Percentiles rank a stretch among this genome's conserved stretches.
Evolutionary conservation across 1,140 invertebrate genomes (phyloP).

Genomic region (Sycophila sp.): DNA sequence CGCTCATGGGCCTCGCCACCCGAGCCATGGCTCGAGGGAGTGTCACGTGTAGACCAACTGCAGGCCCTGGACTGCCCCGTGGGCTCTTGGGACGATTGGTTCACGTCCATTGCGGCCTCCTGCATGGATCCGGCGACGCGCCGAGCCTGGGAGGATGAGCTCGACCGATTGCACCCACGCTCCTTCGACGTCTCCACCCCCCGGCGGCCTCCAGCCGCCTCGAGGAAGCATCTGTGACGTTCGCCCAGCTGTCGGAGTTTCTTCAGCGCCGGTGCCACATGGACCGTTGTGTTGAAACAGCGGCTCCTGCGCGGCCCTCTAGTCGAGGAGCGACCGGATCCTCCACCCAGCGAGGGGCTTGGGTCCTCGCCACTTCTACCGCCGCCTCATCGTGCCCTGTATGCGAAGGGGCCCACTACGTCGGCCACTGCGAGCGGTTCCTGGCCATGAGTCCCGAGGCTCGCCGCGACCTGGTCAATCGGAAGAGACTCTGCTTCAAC

Average conservation of each 20-base stretch:
- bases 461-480: not conserved
- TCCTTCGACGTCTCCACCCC: too few species aligned
- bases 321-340: not conserved
- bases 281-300: not conserved
- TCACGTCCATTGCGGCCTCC: not conserved
- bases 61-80: not conserved
- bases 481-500: not conserved
- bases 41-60: slow-evolving; percentile 2
- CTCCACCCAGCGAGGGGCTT: not conserved
- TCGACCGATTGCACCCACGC: not conserved
- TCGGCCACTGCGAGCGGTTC: not conserved
- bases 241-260: not conserved
- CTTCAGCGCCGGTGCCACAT: not conserved
- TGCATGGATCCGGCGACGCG: not conserved
- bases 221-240: not conserved
- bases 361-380: not conserved
- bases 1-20: too few species aligned
- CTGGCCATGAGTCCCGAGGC: not conserved
- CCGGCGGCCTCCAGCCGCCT: too few species aligned
- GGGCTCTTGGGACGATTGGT: not conserved
- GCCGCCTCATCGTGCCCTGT: not conserved
- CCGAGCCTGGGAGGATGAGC: not conserved
- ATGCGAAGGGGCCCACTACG: not conserved
- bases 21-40: too few species aligned
- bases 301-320: too few species aligned